Conservation (phyloP, 2,888 invertebrate species). For the Calameuta filiformis region DNA sequence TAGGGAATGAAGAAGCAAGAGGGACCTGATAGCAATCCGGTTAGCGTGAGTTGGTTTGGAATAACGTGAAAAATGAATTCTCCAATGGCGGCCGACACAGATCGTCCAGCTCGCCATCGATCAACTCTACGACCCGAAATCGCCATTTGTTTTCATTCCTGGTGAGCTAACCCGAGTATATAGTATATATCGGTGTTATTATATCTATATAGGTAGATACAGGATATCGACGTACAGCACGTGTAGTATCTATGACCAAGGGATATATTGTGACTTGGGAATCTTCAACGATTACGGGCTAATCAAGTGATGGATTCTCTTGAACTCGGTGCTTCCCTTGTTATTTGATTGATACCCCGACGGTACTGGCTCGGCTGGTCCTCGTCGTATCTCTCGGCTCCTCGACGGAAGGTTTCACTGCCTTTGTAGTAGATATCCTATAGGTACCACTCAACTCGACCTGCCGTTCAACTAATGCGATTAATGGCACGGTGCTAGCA, state of each 20-base stretch:
- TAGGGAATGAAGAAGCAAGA: not conserved
- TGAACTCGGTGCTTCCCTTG: not conserved
- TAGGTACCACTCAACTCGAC: slow-evolving; percentile 40
- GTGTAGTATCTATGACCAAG: not conserved
- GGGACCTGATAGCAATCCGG: not conserved
- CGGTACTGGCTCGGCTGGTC: not conserved
- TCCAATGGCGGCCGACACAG: not conserved
- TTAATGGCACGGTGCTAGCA: slow-evolving; percentile 49
- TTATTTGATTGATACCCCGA: not conserved
- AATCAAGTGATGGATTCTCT: slow-evolving; percentile 39
- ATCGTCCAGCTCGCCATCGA: slow-evolving; percentile 19
- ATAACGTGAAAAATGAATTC: not conserved
- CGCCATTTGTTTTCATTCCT: slow-evolving; percentile 31
- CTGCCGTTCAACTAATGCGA: slow-evolving; percentile 53
- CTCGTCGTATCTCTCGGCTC: not conserved
- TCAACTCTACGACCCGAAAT: slow-evolving; percentile 23
- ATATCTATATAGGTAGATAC: not conserved
- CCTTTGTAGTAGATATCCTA: slow-evolving; percentile 19
- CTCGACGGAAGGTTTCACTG: not conserved
- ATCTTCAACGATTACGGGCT: slow-evolving; percentile 27
- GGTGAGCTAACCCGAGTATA: not conserved
- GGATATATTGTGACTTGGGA: not conserved
- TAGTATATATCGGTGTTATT: not conserved
- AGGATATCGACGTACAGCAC: not conserved
- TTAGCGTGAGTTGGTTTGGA: not conserved